phyloP scores from a whole-genome alignment of 2,113 vertebrate species.

The Apteryx owenii region DNA sequence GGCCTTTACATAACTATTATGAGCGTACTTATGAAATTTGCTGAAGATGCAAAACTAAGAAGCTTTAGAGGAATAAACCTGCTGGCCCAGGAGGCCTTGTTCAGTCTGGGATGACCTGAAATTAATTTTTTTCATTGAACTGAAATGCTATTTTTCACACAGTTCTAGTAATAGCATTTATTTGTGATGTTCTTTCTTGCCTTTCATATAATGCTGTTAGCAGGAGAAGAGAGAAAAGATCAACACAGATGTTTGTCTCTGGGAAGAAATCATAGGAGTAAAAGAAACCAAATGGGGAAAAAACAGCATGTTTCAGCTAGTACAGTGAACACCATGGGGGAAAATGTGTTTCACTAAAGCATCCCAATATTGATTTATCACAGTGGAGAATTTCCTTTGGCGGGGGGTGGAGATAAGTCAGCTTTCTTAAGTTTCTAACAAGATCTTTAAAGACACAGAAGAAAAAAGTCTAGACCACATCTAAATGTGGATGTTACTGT shows the following conservation, averaged over 20 bases:
- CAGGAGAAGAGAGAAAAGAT: not conserved
- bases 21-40: not conserved
- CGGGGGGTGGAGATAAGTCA: not conserved
- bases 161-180: not conserved
- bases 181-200: not conserved
- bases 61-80: constrained; percentile 14
- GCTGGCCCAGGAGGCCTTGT: not conserved
- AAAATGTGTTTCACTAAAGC: not conserved
- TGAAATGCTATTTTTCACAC: not conserved
- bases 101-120: constrained; percentile 17
- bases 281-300: not conserved
- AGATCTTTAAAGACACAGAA: not conserved
- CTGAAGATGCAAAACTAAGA: constrained; percentile 27
- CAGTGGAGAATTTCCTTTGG: not conserved
- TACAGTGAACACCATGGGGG: not conserved
- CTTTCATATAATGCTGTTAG: not conserved
- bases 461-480: not conserved
- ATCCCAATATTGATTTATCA: not conserved
- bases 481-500: not conserved
- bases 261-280: not conserved
- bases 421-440: not conserved
- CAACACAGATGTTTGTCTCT: not conserved
- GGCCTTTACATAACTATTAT: not conserved
- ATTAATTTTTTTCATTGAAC: constrained; percentile 27
- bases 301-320: not conserved